phyloP scores from a whole-genome alignment of 2,113 vertebrate genomes.

The Leuciscus idus region DNA sequence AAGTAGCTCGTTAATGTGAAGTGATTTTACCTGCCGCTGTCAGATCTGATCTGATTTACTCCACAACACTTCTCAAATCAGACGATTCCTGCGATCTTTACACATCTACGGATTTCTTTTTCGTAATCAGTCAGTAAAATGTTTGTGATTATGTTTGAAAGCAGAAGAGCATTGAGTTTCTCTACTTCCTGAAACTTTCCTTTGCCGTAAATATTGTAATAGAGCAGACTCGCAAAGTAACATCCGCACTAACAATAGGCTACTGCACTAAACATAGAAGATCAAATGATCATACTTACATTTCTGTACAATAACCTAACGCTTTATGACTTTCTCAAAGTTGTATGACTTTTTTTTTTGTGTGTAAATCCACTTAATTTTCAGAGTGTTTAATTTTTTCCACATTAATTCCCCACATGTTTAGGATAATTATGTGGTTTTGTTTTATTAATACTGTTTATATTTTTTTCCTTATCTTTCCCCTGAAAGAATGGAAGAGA shows the following conservation, averaged over 20 bases:
- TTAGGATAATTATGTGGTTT: too few species aligned
- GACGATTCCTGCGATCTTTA: background rate
- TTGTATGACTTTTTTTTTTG: too few species aligned
- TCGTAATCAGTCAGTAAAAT: background rate
- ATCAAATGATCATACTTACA: background rate
- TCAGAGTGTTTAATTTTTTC: too few species aligned
- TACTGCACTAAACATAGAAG: background rate
- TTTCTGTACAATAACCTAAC: too few species aligned
- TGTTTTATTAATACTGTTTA: too few species aligned
- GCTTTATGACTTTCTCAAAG: too few species aligned
- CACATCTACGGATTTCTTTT: background rate
- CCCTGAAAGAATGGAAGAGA: too few species aligned
- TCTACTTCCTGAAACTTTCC: conserved; percentile 56
- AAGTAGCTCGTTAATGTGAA: background rate
- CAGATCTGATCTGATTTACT: conserved; percentile 1
- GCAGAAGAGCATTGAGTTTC: background rate
- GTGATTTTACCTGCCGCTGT: conserved; percentile 11
- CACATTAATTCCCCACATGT: too few species aligned
- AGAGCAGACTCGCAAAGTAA: background rate
- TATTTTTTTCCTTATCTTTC: too few species aligned
- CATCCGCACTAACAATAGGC: background rate
- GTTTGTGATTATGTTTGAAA: background rate
- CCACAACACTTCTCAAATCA: background rate
- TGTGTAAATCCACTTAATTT: too few species aligned
- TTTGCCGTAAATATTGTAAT: conserved; percentile 33